Percentiles rank a stretch among this genome's conserved stretches.
phyloP scores from a whole-genome alignment of 2,113 vertebrate species.

The Nesogale talazaci region DNA sequence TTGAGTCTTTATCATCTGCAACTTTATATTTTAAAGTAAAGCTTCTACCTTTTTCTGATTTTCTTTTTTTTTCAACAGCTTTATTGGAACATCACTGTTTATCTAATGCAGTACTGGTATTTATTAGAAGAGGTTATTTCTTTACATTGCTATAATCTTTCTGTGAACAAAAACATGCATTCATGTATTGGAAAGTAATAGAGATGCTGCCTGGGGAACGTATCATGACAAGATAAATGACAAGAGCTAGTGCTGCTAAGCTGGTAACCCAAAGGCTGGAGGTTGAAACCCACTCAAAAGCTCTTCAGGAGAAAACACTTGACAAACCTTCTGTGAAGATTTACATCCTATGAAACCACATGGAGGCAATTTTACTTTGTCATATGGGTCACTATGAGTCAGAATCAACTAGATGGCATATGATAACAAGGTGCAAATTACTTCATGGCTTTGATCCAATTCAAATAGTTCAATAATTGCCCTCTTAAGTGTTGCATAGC shows the following conservation, averaged over 20 bases:
- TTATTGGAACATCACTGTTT: not conserved
- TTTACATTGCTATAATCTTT: conserved; percentile 35
- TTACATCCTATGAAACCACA: not conserved
- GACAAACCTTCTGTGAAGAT: not conserved
- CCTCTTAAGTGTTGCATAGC: too few relatives aligned
- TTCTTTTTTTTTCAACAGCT: too few relatives aligned
- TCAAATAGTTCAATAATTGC: too few relatives aligned
- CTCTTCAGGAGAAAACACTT: not conserved
- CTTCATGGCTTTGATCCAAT: too few relatives aligned
- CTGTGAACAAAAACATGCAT: conserved; percentile 3
- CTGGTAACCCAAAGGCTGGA: not conserved
- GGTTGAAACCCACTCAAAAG: not conserved
- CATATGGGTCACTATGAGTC: not conserved
- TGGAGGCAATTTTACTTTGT: not conserved
- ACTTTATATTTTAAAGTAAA: conserved; percentile 42
- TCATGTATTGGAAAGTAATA: conserved; percentile 26
- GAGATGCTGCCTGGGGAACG: conserved; percentile 33
- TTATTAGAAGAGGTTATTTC: conserved; percentile 35
- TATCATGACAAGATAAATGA: conserved; percentile 21
- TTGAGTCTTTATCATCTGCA: conserved; percentile 27
- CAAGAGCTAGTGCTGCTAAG: not conserved
- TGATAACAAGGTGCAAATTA: not conserved
- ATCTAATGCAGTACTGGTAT: not conserved
- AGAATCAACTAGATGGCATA: not conserved
- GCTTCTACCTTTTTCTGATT: not conserved